These are phyloP conservation scores for Rhopilema esculentum DNA, from an alignment of 30 jellyfish, hydroid and myxozoan species.

Conservation along the genomic window DNA sequence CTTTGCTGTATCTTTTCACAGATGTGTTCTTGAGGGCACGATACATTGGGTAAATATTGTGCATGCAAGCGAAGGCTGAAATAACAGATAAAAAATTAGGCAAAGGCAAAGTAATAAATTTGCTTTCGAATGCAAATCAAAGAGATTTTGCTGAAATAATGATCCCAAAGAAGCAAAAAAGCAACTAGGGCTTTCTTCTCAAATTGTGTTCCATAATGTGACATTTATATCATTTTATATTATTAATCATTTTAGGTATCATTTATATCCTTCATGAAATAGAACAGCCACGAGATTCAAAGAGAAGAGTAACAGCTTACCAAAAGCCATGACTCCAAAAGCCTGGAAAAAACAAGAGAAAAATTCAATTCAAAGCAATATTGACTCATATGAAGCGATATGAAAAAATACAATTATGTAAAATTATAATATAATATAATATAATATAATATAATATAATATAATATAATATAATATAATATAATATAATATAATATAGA, in stretches of 20 bases:
- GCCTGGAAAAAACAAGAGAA: slow-evolving; percentile 47
- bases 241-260: no score
- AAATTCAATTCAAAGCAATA: not conserved
- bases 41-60: slow-evolving; percentile 79
- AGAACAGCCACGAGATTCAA: not conserved
- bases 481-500: no score
- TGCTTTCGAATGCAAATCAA: no score
- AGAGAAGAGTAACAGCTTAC: slow-evolving; percentile 33
- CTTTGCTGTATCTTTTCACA: slow-evolving; percentile 71
- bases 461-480: no score
- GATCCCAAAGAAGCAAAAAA: no score
- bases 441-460: not conserved
- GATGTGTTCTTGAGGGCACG: slow-evolving; percentile 66
- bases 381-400: not conserved
- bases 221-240: no score
- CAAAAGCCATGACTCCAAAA: slow-evolving; percentile 84
- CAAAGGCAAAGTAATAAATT: not conserved
- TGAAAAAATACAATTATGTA: not conserved
- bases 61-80: slow-evolving; percentile 83
- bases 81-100: not conserved
- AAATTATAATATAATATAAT: not conserved
- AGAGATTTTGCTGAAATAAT: no score
- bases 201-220: no score
- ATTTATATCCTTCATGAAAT: no score
- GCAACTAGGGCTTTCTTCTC: no score